Evolutionary conservation across 2,113 vertebrate species (phyloP).

Genomic region (Choloepus hoffmanni): DNA sequence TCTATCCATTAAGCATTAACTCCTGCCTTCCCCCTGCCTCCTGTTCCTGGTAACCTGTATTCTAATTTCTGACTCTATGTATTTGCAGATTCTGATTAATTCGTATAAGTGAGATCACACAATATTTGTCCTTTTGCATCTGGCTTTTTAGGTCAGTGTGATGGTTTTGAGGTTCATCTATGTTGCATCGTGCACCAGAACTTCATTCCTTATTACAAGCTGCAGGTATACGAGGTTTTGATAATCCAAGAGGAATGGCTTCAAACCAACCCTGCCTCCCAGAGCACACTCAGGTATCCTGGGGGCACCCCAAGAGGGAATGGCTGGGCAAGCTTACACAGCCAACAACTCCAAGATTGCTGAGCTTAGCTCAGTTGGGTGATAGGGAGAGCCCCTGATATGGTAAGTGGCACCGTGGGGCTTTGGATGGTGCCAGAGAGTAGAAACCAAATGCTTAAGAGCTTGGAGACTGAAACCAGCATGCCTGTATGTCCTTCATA

Average conservation of each 20-base stretch:
- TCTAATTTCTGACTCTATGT: too few relatives aligned
- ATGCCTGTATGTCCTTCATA: not conserved
- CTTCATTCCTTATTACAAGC: too few relatives aligned
- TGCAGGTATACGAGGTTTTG: not conserved
- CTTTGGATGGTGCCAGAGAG: accelerated
- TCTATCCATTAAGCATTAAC: too few relatives aligned
- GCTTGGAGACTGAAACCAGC: not conserved
- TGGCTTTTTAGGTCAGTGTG: too few relatives aligned
- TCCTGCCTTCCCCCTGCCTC: too few relatives aligned
- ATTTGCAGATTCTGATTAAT: too few relatives aligned
- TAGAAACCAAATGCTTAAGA: not conserved
- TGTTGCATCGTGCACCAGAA: too few relatives aligned
- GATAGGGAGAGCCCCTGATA: accelerated
- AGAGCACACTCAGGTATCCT: not conserved
- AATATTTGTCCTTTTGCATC: too few relatives aligned
- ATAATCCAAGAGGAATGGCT: not conserved
- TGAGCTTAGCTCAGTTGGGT: accelerated
- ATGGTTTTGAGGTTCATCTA: too few relatives aligned
- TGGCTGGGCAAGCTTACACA: accelerated
- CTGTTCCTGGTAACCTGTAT: too few relatives aligned
- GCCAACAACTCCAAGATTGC: not conserved
- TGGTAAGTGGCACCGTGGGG: accelerated
- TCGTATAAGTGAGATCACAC: too few relatives aligned
- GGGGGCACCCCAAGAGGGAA: not conserved
- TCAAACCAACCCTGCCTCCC: not conserved